phyloP scores from a whole-genome alignment of 2,797 vertebrate genomes.

The Peromyscus nudipes region DNA sequence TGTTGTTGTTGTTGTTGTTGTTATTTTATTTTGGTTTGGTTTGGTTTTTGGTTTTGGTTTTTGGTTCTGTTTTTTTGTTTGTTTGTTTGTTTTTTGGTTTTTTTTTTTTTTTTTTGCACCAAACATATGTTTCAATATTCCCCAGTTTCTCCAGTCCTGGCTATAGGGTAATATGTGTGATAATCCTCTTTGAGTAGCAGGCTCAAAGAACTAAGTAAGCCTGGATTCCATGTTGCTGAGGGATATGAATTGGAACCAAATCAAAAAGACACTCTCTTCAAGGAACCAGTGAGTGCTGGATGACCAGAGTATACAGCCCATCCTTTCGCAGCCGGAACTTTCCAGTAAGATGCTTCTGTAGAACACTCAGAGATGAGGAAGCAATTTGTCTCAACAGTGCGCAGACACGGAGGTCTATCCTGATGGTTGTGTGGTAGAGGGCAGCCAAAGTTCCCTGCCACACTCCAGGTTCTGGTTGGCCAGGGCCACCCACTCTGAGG shows the following conservation, averaged over 20 bases:
- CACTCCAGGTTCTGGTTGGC: background rate
- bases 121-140: background rate
- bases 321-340: background rate
- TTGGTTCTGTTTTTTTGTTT: background rate
- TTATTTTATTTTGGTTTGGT: background rate
- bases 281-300: background rate
- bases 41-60: background rate
- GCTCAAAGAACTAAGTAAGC: no score
- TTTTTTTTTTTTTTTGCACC: background rate
- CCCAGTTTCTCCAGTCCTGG: background rate
- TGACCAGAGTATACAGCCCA: background rate
- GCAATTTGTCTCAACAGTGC: no score
- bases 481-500: background rate
- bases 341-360: background rate
- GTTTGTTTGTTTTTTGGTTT: background rate
- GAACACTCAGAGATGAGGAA: background rate
- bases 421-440: background rate
- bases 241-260: background rate
- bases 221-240: background rate
- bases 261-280: background rate
- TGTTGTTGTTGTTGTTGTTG: background rate
- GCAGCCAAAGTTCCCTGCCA: background rate
- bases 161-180: no score
- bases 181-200: background rate
- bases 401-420: background rate